These are phyloP conservation scores for Eublepharis macularius DNA, from an alignment of 2,113 vertebrate genomes.

Conservation along the genomic window DNA sequence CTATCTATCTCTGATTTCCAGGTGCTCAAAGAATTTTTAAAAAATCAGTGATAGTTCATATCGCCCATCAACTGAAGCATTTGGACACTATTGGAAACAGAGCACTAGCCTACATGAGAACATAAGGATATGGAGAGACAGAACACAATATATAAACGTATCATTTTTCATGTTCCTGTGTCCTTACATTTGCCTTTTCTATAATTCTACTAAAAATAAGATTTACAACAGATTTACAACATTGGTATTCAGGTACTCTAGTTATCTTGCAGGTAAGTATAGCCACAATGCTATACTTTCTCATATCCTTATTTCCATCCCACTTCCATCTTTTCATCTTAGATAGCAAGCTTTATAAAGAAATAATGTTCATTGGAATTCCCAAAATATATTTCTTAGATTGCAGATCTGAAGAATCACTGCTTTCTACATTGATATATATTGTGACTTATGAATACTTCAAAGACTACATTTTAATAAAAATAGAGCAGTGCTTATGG, in stretches of 20 bases:
- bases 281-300: neutral
- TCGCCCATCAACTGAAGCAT: neutral
- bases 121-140: no score
- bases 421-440: neutral
- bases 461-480: neutral
- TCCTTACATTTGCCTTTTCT: no score
- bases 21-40: neutral
- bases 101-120: neutral
- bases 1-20: neutral
- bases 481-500: neutral
- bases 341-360: neutral
- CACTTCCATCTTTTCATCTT: neutral
- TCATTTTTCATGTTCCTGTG: neutral
- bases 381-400: neutral
- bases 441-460: neutral
- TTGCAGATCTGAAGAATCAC: neutral
- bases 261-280: no score
- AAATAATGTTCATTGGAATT: neutral
- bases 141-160: no score
- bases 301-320: neutral
- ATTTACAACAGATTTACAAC: neutral
- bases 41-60: neutral
- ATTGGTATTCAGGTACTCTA: no score
- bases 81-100: neutral
- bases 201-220: neutral